Percentiles rank a stretch among this genome's conserved stretches.
phyloP scores from a whole-genome alignment of 2,113 vertebrate genomes.

The Hystrix brachyura region DNA sequence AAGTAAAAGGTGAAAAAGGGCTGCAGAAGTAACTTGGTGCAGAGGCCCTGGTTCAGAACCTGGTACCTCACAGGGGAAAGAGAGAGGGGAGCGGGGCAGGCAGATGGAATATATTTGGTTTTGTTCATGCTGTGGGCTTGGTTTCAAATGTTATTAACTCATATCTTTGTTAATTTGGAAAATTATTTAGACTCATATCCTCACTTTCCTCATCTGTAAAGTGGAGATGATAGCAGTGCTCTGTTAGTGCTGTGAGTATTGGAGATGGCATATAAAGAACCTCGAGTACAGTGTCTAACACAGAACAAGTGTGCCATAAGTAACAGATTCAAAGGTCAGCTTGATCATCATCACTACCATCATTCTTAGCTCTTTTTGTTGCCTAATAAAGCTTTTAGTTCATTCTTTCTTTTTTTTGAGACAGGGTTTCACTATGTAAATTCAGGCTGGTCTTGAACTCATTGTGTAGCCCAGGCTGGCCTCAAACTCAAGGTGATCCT shows the following conservation, averaged over 20 bases:
- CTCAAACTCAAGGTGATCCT: neutral
- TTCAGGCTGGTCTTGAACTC: neutral
- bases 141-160: conserved; percentile 17
- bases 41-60: neutral
- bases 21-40: too few relatives aligned
- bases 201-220: neutral
- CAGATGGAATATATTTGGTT: neutral
- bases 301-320: neutral
- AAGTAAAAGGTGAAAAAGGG: too few relatives aligned
- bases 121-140: neutral
- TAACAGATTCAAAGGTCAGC: neutral
- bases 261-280: neutral
- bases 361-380: neutral
- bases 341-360: neutral
- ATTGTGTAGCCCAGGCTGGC: neutral
- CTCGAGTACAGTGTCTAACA: neutral
- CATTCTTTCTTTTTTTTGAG: neutral
- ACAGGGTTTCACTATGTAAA: neutral
- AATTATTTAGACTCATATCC: neutral
- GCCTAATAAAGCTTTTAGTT: neutral
- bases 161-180: conserved; percentile 23
- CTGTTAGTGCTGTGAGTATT: neutral
- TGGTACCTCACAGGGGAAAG: neutral
- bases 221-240: neutral
- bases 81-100: neutral